Percentiles rank a stretch among this genome's conserved stretches.
These are phyloP conservation scores for Otolemur garnettii DNA, from an alignment of 2,113 vertebrate species.

Conservation along the genomic window DNA sequence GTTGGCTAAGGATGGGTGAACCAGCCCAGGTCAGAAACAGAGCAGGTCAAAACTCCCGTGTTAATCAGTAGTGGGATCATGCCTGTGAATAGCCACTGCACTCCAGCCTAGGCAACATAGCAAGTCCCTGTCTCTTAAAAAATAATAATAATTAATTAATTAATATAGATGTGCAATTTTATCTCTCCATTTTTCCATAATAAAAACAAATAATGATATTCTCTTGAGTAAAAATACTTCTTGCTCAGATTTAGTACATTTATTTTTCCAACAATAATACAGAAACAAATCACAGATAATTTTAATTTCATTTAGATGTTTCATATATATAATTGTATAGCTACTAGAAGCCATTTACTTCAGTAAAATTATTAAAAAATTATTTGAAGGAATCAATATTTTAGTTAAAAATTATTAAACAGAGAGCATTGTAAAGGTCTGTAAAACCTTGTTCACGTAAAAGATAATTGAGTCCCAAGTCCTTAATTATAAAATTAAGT, in stretches of 20 bases:
- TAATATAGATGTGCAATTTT: no score
- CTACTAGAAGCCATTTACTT: background rate
- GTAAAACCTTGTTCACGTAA: background rate
- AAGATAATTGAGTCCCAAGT: background rate
- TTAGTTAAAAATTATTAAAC: background rate
- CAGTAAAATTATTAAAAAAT: background rate
- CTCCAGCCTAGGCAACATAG: no score
- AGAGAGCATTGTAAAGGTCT: background rate
- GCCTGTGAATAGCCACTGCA: no score
- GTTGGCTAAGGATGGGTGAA: no score
- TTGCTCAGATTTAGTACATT: background rate
- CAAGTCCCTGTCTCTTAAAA: no score
- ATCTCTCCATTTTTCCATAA: background rate
- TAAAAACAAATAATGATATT: background rate
- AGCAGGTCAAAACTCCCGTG: no score
- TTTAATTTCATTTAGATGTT: background rate
- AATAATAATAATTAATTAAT: background rate
- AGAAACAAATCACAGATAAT: background rate
- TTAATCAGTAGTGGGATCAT: no score
- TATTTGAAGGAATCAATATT: background rate
- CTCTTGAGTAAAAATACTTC: background rate
- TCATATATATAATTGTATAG: background rate
- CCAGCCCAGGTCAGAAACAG: no score
- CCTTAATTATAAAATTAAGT: background rate
- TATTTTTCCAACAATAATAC: background rate